phyloP scores from a whole-genome alignment of 2,888 invertebrate genomes.

The Phania funesta region DNA sequence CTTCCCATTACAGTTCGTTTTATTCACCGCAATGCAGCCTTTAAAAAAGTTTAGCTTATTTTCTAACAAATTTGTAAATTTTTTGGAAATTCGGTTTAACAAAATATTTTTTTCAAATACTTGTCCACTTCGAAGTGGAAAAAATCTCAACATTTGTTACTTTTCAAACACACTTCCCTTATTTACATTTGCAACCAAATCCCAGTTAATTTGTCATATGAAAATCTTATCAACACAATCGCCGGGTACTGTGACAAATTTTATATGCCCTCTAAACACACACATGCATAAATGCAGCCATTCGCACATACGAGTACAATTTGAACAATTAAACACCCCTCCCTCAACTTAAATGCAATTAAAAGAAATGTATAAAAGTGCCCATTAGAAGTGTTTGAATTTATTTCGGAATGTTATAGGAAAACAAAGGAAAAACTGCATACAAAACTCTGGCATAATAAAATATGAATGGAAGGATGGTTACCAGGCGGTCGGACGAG shows the following conservation, averaged over 20 bases:
- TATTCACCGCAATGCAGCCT: too few relatives aligned
- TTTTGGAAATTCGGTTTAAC: too few relatives aligned
- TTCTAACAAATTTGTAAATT: too few relatives aligned
- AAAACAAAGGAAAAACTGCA: constrained; percentile 25
- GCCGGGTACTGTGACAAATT: constrained; percentile 64
- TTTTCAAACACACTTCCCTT: constrained; percentile 11
- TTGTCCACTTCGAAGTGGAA: too few relatives aligned
- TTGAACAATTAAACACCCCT: constrained; percentile 16
- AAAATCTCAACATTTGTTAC: constrained; percentile 52
- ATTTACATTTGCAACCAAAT: constrained; percentile 23
- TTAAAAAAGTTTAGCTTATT: too few relatives aligned
- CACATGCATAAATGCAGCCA: neutral
- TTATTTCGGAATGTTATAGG: neutral
- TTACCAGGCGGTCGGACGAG: neutral
- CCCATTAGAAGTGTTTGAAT: constrained; percentile 37
- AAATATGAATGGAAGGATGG: neutral
- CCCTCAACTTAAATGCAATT: constrained; percentile 56
- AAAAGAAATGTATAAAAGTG: constrained; percentile 53
- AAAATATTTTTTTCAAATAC: too few relatives aligned
- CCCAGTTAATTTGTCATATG: constrained; percentile 57
- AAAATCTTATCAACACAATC: constrained; percentile 55
- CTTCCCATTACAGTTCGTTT: too few relatives aligned
- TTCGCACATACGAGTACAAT: neutral
- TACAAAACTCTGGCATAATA: constrained; percentile 13
- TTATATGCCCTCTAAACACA: neutral